Conservation (phyloP, 2,113 vertebrate genomes). For the Macquaria australasica region DNA sequence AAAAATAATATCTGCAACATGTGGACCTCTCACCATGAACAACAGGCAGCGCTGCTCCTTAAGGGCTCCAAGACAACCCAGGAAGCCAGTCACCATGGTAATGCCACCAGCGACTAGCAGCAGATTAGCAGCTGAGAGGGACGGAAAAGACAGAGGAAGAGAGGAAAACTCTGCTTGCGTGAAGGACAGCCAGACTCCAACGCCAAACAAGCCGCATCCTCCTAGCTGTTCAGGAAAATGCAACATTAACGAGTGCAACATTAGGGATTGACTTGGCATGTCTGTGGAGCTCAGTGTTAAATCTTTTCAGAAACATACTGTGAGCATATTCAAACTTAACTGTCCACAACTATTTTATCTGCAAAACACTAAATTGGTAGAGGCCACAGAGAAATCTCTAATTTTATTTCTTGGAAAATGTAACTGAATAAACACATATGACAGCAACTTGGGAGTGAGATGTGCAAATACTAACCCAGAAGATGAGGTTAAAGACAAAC, state of each 20-base stretch:
- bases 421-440: not conserved
- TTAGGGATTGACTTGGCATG: not conserved
- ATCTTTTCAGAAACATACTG: not conserved
- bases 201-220: slow-evolving; percentile 88
- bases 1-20: too few relatives aligned
- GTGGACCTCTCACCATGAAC: slow-evolving; percentile 81
- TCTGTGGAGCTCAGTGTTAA: not conserved
- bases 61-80: slow-evolving; percentile 89
- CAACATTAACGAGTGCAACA: not conserved
- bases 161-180: slow-evolving; percentile 88
- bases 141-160: slow-evolving; percentile 88
- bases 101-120: slow-evolving; percentile 87
- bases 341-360: not conserved
- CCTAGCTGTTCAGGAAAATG: slow-evolving; percentile 81
- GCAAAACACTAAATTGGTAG: not conserved
- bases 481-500: slow-evolving; percentile 91
- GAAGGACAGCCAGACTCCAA: slow-evolving; percentile 90
- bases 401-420: not conserved
- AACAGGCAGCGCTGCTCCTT: slow-evolving; percentile 90
- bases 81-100: slow-evolving; percentile 90
- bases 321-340: not conserved
- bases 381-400: not conserved
- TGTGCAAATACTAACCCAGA: slow-evolving; percentile 86
- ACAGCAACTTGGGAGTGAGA: not conserved
- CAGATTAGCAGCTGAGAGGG: slow-evolving; percentile 88